Conservation (phyloP, 2,797 vertebrate genomes). For the Pantherophis vulpinus region DNA sequence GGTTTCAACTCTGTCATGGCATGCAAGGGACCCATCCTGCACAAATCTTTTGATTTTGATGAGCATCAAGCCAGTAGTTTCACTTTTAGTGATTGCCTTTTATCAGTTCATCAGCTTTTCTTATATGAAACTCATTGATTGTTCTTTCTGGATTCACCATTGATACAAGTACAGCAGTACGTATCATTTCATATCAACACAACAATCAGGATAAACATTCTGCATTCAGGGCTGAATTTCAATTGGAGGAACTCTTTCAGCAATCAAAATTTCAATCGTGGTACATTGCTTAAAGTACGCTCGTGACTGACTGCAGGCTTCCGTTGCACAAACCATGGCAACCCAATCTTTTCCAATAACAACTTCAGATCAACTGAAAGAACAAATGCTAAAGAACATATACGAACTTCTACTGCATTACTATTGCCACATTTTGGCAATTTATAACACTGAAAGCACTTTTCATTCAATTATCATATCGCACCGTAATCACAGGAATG, state of each 20-base stretch:
- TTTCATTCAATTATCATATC: not conserved
- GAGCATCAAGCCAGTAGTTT: not conserved
- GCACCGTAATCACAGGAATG: not conserved
- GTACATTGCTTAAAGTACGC: not conserved
- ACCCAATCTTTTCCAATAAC: not conserved
- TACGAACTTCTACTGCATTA: not conserved
- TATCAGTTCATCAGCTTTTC: not conserved
- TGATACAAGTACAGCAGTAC: not conserved
- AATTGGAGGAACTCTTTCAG: not conserved
- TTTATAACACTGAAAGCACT: not conserved
- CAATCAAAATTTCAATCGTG: not conserved
- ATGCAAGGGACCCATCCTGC: not conserved
- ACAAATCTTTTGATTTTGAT: not conserved
- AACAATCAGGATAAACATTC: not conserved
- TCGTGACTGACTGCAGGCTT: not conserved
- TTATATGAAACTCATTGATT: not conserved
- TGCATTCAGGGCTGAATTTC: not conserved
- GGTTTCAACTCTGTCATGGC: not conserved
- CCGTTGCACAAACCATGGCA: not conserved
- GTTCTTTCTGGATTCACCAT: not conserved
- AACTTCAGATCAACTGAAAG: not conserved
- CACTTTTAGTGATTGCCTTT: not conserved
- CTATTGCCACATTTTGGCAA: not conserved
- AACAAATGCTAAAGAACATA: not conserved
- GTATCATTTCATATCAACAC: not conserved